A percentile compares a stretch with the other conserved stretches of the same genome.
Conservation (phyloP, 2,888 invertebrate genomes). For the Drosophila nr. fundita region DNA sequence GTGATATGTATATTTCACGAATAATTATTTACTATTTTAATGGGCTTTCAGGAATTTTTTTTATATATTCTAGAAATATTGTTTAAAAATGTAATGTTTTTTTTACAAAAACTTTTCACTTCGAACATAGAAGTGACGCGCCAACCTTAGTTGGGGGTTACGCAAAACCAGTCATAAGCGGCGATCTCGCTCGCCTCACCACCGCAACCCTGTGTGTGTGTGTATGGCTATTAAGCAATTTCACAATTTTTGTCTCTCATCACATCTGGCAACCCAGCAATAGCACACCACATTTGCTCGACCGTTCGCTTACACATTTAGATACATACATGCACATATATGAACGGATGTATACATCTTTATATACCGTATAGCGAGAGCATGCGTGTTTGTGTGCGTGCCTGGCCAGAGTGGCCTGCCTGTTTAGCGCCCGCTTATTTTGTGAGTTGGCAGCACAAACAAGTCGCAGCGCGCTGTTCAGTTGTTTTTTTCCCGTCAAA, state of each 20-base stretch:
- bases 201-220: slow-evolving; percentile 49
- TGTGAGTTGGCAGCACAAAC: slow-evolving; percentile 66
- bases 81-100: neutral
- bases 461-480: slow-evolving; percentile 64
- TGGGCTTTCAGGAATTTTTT: neutral
- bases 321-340: slow-evolving; percentile 21
- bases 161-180: slow-evolving; percentile 49
- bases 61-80: neutral
- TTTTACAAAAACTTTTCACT: slow-evolving; percentile 16
- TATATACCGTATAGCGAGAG: slow-evolving; percentile 31
- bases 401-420: slow-evolving; percentile 58
- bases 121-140: slow-evolving; percentile 46
- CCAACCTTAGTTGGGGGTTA: slow-evolving; percentile 52
- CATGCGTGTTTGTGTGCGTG: slow-evolving; percentile 39
- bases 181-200: slow-evolving; percentile 41
- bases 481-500: slow-evolving; percentile 66
- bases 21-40: neutral
- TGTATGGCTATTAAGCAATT: slow-evolving; percentile 31
- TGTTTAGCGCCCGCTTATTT: slow-evolving; percentile 65
- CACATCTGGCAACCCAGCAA: slow-evolving; percentile 53
- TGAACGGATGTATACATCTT: slow-evolving; percentile 48
- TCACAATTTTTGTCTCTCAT: slow-evolving; percentile 43
- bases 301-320: slow-evolving; percentile 16
- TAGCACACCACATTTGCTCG: slow-evolving; percentile 33
- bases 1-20: neutral